Evolutionary conservation across 2,888 invertebrate species (phyloP).

Genomic region (Artemia sp.): DNA sequence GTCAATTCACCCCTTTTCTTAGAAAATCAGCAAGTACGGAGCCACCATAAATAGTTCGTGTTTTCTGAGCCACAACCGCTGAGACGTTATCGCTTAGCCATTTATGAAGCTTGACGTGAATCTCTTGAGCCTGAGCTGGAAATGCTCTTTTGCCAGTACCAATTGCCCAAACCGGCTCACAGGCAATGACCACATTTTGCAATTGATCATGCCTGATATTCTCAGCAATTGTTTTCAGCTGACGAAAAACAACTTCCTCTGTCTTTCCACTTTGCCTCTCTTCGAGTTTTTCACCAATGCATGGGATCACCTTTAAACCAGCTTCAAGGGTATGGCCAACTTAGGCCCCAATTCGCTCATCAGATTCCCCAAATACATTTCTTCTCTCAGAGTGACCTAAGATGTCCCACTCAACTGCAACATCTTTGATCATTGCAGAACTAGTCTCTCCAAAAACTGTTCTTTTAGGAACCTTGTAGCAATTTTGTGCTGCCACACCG

Average conservation of each 20-base stretch:
- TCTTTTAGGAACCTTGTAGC: too few species aligned
- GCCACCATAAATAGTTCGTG: slow-evolving; percentile 92
- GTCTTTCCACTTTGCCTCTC: slow-evolving; percentile 87
- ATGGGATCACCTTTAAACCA: slow-evolving; percentile 57
- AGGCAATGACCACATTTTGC: slow-evolving; percentile 84
- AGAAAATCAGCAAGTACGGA: slow-evolving; percentile 64
- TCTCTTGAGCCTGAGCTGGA: slow-evolving; percentile 87
- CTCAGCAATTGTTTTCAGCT: slow-evolving; percentile 40
- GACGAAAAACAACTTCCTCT: slow-evolving; percentile 62
- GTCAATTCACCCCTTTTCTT: too few species aligned
- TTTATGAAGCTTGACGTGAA: slow-evolving; percentile 64
- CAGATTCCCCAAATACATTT: too few species aligned
- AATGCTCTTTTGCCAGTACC: slow-evolving; percentile 97
- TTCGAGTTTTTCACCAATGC: slow-evolving; percentile 89
- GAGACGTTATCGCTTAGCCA: slow-evolving; percentile 69
- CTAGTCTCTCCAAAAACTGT: too few species aligned
- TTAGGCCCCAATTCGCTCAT: slow-evolving; percentile 37
- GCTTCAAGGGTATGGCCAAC: slow-evolving; percentile 32
- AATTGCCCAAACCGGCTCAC: slow-evolving; percentile 99
- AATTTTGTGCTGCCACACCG: too few species aligned
- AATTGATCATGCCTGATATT: slow-evolving; percentile 52
- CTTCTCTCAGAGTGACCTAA: too few species aligned
- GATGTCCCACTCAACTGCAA: too few species aligned
- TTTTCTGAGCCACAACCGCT: slow-evolving; percentile 49
- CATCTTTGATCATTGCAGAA: too few species aligned